phyloP scores from a whole-genome alignment of 2,797 vertebrate genomes.

The Xenopus petersii region DNA sequence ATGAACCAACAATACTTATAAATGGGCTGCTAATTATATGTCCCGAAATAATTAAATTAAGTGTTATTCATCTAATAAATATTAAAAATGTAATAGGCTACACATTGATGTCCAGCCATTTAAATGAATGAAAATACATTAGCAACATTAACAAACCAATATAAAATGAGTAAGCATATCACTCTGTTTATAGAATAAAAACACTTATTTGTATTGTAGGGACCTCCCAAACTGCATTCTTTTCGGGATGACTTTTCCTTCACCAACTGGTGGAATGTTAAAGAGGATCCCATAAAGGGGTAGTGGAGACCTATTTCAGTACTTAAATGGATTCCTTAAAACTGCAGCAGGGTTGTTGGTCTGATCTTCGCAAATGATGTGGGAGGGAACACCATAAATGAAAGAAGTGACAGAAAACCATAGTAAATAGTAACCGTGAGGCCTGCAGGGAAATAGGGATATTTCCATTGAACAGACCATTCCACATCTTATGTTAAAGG shows the following conservation, averaged over 20 bases:
- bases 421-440: too few relatives aligned
- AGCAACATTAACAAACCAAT: slow-evolving; percentile 57
- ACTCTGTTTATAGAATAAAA: not conserved
- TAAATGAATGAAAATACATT: slow-evolving; percentile 67
- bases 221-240: not conserved
- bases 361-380: too few relatives aligned
- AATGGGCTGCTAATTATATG: slow-evolving; percentile 63
- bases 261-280: not conserved
- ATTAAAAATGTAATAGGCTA: slow-evolving; percentile 67
- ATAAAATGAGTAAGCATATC: slow-evolving; percentile 1
- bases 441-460: too few relatives aligned
- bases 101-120: slow-evolving; percentile 64
- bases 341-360: too few relatives aligned
- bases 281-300: not conserved
- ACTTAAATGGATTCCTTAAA: too few relatives aligned
- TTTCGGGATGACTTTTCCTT: not conserved
- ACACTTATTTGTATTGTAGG: not conserved
- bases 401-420: too few relatives aligned
- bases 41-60: slow-evolving; percentile 73
- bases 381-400: too few relatives aligned
- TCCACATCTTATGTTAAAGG: too few relatives aligned
- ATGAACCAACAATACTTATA: slow-evolving; percentile 54
- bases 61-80: slow-evolving; percentile 78
- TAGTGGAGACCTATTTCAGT: not conserved
- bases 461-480: too few relatives aligned